Evolutionary conservation across 2,113 vertebrate species (phyloP), one percentile per base, ranked within the genome.

Genomic region (Silurus asotus): DNA sequence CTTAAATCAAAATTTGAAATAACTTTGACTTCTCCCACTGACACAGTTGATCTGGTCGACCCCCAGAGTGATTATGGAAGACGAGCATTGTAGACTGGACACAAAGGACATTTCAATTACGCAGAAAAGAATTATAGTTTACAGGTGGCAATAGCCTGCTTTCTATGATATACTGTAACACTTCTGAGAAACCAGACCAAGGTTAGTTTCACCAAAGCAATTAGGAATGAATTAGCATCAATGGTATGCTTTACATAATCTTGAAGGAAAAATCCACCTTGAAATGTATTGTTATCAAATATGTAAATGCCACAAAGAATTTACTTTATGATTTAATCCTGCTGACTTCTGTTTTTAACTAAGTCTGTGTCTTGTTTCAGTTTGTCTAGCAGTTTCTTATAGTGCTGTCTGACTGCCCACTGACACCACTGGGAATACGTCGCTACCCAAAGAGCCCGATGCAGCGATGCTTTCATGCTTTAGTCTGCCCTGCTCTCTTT

Each of bases 111-210:
- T n/a, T 78, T 78, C 56, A 25, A 78, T 17, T 8, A 15, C 4
- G 23, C n/a, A 58, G 76, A 77, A 7, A 28, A 58, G 3, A 28
- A 19, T 37, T 79, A 79, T 59, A 61, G 76, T 11, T 58, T 37
- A 37, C 0, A 37, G 17, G 19, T 79, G 5, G 17, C 9, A 48
- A 79, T 45, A 37, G 4, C 13, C 28, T 37, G 28, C 37, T 80
- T 55, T 10, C 49, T 65, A 78, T 77, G 17, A 78, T 56, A 28
- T 65, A 45, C 45, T 62, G 14, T 11, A 62, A 84, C 74, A 56
- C 69, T 61, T 58, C 53, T 59, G 67, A 83, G 67, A 83, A 74
- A 72, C 14, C 83, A 77, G n/a, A 53, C 69, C 70, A 45, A 28
- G 19, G 13, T 84, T 62, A 84, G 70, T 76, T 8, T 37, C 15